These are phyloP conservation scores for Vultur gryphus DNA, from an alignment of 2,797 vertebrate genomes.

Conservation along the genomic window DNA sequence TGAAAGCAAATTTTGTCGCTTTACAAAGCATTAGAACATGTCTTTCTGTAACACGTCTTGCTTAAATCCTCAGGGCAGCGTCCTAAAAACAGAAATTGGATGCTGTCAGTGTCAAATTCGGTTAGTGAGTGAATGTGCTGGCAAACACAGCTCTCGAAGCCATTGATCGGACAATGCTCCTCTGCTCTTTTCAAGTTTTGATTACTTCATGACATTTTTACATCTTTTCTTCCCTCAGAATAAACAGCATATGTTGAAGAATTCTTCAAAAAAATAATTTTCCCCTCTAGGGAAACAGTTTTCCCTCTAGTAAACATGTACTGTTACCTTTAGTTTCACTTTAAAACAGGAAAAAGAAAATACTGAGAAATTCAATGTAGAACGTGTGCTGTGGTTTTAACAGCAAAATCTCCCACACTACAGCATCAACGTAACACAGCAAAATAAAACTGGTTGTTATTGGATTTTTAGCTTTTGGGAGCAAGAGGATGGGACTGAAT, in stretches of 20 bases:
- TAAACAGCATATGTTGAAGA: not conserved
- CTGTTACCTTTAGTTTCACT: not conserved
- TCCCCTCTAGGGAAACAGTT: not conserved
- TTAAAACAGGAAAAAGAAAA: not conserved
- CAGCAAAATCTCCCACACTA: not conserved
- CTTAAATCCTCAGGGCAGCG: not conserved
- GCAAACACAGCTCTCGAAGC: not conserved
- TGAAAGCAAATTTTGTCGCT: not conserved
- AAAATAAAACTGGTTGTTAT: not conserved
- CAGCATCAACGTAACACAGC: not conserved
- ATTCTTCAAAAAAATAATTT: not conserved
- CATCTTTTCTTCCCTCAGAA: not conserved
- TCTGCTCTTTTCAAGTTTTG: not conserved
- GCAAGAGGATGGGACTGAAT: constrained; percentile 4
- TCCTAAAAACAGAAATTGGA: not conserved
- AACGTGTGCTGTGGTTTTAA: not conserved
- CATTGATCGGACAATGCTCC: not conserved
- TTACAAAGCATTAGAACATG: not conserved
- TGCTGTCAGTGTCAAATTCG: not conserved
- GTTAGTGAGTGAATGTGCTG: not conserved
- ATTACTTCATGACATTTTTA: not conserved
- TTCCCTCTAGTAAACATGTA: not conserved
- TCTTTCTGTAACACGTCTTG: not conserved
- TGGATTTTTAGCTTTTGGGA: constrained; percentile 44
- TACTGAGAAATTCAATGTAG: not conserved